Evolutionary conservation across 2,113 vertebrate species (phyloP).

Genomic region (Pitta sordida): DNA sequence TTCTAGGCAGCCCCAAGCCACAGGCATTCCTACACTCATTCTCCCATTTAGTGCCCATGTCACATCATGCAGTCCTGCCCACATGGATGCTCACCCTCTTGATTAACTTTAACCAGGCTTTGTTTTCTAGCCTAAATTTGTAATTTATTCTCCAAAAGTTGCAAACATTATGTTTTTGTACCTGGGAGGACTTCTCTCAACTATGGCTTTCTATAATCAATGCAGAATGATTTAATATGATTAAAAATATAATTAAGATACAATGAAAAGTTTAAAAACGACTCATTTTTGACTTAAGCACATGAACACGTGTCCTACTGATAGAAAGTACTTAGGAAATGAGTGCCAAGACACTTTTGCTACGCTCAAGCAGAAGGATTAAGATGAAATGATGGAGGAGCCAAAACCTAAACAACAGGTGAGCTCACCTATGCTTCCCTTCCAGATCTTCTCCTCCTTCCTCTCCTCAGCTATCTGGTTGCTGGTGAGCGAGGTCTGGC

Average conservation of each 20-base stretch:
- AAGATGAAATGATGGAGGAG: not conserved
- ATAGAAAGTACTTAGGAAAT: not conserved
- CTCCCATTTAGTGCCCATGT: not conserved
- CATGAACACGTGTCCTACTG: not conserved
- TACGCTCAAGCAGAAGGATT: not conserved
- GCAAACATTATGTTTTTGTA: not conserved
- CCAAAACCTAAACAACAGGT: not conserved
- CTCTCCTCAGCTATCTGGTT: conserved; percentile 75
- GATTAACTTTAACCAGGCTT: not conserved
- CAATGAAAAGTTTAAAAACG: not conserved
- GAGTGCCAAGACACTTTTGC: not conserved
- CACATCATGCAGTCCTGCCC: not conserved
- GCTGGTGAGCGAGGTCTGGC: conserved; percentile 80
- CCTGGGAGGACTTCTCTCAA: not conserved
- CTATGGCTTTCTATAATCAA: not conserved
- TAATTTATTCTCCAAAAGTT: not conserved
- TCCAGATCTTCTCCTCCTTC: conserved; percentile 79
- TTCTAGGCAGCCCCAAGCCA: accelerated
- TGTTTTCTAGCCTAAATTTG: not conserved
- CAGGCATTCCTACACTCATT: not conserved
- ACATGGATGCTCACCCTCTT: not conserved
- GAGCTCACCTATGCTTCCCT: conserved; percentile 78
- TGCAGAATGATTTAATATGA: not conserved
- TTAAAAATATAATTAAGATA: not conserved
- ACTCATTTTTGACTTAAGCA: not conserved